Percentiles rank a stretch among this genome's conserved stretches.
Conservation (phyloP, 2,797 vertebrate genomes). For the Crossoptilon crossoptilon region DNA sequence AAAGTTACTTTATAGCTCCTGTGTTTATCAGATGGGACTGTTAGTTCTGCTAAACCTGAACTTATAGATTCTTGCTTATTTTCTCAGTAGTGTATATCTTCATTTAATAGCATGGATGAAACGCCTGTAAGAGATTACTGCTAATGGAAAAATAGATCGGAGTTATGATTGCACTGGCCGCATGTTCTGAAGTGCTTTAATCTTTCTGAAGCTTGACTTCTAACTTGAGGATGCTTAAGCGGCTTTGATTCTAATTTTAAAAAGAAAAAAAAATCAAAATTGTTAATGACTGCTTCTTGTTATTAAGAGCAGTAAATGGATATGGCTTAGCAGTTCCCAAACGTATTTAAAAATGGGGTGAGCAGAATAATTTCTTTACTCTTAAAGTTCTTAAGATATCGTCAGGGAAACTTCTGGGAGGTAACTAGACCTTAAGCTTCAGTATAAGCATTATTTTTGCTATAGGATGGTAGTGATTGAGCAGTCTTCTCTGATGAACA, state of each 20-base stretch:
- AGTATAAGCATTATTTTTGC: neutral
- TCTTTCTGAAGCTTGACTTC: constrained; percentile 70
- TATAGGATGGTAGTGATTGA: neutral
- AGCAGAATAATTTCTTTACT: constrained; percentile 42
- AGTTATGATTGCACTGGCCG: constrained; percentile 49
- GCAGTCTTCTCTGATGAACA: neutral
- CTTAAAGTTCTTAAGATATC: neutral
- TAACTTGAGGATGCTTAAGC: constrained; percentile 68
- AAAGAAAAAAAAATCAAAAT: constrained; percentile 17
- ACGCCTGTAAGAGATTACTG: constrained; percentile 47
- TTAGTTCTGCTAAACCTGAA: neutral
- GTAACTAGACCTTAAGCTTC: neutral
- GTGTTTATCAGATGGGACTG: constrained; percentile 17
- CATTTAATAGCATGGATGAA: constrained; percentile 24
- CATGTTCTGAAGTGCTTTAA: constrained; percentile 59
- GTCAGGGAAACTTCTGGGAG: neutral
- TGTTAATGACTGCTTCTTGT: constrained; percentile 59
- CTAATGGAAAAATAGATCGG: constrained; percentile 58
- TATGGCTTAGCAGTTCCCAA: constrained; percentile 60
- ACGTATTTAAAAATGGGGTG: constrained; percentile 50
- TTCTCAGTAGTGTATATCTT: constrained; percentile 18
- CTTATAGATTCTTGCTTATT: constrained; percentile 20
- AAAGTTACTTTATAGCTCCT: neutral
- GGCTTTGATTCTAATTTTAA: constrained; percentile 71
- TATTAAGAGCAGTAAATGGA: constrained; percentile 56